Percentiles rank a stretch among this genome's conserved stretches.
These are phyloP conservation scores for Amyelois transitella DNA, from an alignment of 1,140 invertebrate species.

Conservation along the genomic window DNA sequence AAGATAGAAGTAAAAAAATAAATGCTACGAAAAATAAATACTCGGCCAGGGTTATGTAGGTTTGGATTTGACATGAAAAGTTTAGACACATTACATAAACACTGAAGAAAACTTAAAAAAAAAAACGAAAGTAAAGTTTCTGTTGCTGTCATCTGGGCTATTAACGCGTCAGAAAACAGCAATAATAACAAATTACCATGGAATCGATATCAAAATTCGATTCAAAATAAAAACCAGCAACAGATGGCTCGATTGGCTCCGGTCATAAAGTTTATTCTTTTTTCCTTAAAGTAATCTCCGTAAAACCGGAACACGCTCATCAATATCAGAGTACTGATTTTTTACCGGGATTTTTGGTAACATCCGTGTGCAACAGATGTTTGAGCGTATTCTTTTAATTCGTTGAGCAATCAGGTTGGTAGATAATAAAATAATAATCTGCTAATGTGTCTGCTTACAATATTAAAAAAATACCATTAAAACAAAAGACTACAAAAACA, in stretches of 20 bases:
- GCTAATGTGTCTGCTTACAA: background rate
- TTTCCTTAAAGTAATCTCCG: slow-evolving; percentile 31
- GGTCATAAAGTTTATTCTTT: slow-evolving; percentile 25
- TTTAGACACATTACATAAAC: too few species aligned
- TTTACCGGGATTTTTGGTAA: slow-evolving; percentile 52
- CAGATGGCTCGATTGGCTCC: slow-evolving; percentile 27
- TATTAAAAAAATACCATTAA: slow-evolving; percentile 2
- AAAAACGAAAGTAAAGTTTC: background rate
- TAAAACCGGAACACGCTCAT: slow-evolving; percentile 56
- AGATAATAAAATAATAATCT: background rate
- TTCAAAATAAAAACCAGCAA: slow-evolving; percentile 14
- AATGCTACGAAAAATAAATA: background rate
- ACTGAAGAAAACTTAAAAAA: too few species aligned
- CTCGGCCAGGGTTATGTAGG: too few species aligned
- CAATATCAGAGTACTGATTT: slow-evolving; percentile 54
- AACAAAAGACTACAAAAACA: slow-evolving; percentile 14
- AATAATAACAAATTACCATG: slow-evolving; percentile 1
- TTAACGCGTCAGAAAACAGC: background rate
- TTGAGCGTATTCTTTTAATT: slow-evolving; percentile 8
- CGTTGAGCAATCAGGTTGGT: background rate
- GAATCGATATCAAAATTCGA: slow-evolving; percentile 19
- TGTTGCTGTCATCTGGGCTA: background rate
- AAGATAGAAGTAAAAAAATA: background rate
- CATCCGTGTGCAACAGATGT: slow-evolving; percentile 61
- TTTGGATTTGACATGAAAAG: too few species aligned